A percentile compares a stretch with the other conserved stretches of the same genome.
phyloP scores from a whole-genome alignment of 2,113 vertebrate genomes.

The Urocitellus parryii region DNA sequence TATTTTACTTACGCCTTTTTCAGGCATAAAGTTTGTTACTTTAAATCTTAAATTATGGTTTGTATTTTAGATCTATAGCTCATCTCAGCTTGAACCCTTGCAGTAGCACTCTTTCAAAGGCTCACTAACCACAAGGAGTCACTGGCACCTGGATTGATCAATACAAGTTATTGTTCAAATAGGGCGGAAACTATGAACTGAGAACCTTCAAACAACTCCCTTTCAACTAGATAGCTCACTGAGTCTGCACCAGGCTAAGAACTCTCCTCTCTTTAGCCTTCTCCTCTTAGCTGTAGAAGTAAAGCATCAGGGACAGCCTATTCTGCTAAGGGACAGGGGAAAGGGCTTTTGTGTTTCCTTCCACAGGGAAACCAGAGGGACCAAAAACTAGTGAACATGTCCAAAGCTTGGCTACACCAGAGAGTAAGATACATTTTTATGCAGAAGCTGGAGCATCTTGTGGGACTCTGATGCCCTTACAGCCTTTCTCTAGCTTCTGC shows the following conservation, averaged over 20 bases:
- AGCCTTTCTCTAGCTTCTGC: background rate
- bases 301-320: fast-evolving
- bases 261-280: fast-evolving
- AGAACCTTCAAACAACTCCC: background rate
- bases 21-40: too few relatives aligned
- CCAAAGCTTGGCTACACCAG: too few relatives aligned
- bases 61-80: too few relatives aligned
- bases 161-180: background rate
- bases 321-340: background rate
- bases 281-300: fast-evolving
- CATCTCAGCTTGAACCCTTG: background rate
- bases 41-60: too few relatives aligned
- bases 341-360: too few relatives aligned
- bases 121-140: background rate
- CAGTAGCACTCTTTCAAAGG: background rate
- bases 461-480: fast-evolving
- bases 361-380: too few relatives aligned
- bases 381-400: too few relatives aligned
- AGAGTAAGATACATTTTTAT: background rate
- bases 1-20: background rate
- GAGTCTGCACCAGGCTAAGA: fast-evolving
- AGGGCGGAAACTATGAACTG: background rate
- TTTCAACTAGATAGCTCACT: fast-evolving
- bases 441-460: fast-evolving
- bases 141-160: background rate